Base-by-base conservation (phyloP, 2,797 vertebrate genomes). In the Coregonus ussuriensis region DNA sequence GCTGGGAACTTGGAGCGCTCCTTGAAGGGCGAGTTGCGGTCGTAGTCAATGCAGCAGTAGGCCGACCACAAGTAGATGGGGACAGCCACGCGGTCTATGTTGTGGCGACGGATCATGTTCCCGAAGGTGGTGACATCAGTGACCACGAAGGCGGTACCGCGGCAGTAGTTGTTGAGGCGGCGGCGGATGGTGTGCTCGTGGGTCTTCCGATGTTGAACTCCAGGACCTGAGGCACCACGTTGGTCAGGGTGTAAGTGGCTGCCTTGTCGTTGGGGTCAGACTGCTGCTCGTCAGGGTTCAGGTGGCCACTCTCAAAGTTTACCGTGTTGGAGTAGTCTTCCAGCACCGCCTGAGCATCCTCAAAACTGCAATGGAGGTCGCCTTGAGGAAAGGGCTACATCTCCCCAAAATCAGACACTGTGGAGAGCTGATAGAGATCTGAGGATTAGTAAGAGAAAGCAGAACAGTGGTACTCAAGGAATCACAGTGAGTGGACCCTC, bases 101-200 rank as follows among this genome's bases (percentile, higher is more conserved):
- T 92, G 0, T 90, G 81, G 4, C 88, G 87, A 4, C 87, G 90
- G 76, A 92, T 91, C 5, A 52, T 91, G 67, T 90, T 88, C 3
- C 92, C 93, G 0, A 92, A 91, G 67, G 83, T 92, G 14, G 91
- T 94, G 77, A 92, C 77, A 68, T 92, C 91, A 0, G 93, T 93
- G 75, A 93, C 79, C 37, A 93, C 6, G 2, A 90, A 90, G 16
- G 91, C 89, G 0, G 81, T 85, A 41, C 93, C 89, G 0, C 87
- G 84, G 73, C 93, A 94, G 85, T 92, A 93, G 86, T 94, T 94
- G 87, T 94, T 93, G 71, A 94, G 91, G 31, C 91, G 79, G 56
- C 73, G 87, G 72, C 92, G 90, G 51, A 91, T 82, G 73, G 54
- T 74, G 75, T 91, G 85, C 63, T 88, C 77, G 1, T 93, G 83